Conservation (phyloP, 2,113 vertebrate genomes). For the Hystrix brachyura region DNA sequence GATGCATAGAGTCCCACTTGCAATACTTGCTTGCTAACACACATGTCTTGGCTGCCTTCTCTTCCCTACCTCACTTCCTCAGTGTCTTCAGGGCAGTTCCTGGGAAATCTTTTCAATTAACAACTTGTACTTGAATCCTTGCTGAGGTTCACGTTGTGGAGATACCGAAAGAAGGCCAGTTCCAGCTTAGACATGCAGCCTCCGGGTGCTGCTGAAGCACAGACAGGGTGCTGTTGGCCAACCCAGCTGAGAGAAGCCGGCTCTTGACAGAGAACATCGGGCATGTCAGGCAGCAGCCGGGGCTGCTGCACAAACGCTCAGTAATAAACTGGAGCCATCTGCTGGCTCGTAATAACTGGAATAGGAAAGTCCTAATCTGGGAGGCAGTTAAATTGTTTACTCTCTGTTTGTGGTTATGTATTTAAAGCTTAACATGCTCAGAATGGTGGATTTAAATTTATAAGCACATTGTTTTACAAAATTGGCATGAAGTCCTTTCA, state of each 20-base stretch:
- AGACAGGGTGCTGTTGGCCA: not conserved
- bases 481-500: slow-evolving; percentile 39
- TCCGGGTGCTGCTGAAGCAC: not conserved
- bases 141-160: not conserved
- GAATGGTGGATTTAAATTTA: slow-evolving; percentile 57
- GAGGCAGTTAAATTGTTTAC: slow-evolving; percentile 64
- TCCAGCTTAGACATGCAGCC: not conserved
- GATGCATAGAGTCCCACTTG: not conserved
- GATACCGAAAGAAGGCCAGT: not conserved
- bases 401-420: slow-evolving; percentile 68
- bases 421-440: slow-evolving; percentile 63
- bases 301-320: not conserved
- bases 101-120: slow-evolving; percentile 32
- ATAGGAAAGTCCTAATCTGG: slow-evolving; percentile 63
- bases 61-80: not conserved
- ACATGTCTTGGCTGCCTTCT: not conserved
- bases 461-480: slow-evolving; percentile 69
- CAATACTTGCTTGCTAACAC: not conserved
- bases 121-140: not conserved
- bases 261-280: slow-evolving; percentile 17
- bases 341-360: slow-evolving; percentile 8
- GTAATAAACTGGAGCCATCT: slow-evolving; percentile 63
- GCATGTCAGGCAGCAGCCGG: not conserved
- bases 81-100: not conserved
- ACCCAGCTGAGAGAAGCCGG: not conserved